Evolutionary conservation across 2,113 vertebrate genomes (phyloP).

Genomic region (Ciconia stormi): DNA sequence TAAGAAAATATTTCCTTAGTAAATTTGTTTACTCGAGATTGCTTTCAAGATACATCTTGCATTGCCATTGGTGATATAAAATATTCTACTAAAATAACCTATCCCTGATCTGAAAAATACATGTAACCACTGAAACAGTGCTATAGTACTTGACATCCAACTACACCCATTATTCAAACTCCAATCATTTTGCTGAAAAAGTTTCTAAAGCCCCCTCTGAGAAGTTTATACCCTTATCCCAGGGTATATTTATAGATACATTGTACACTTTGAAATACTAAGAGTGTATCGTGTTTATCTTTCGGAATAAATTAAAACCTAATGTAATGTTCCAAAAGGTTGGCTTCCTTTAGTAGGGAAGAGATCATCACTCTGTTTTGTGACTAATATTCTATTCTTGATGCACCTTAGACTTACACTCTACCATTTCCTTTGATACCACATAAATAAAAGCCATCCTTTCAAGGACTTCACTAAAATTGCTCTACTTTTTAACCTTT

Average conservation of each 20-base stretch:
- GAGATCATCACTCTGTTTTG: neutral
- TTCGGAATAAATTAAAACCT: neutral
- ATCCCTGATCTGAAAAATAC: neutral
- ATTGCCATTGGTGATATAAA: neutral
- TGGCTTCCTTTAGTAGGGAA: neutral
- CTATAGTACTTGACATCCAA: neutral
- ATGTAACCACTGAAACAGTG: neutral
- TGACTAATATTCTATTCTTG: neutral
- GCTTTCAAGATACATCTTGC: neutral
- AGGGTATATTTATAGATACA: neutral
- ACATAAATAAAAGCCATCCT: neutral
- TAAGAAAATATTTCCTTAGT: neutral
- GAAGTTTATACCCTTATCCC: neutral
- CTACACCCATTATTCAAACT: neutral
- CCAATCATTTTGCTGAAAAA: neutral
- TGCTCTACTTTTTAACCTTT: neutral
- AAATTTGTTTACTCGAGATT: neutral
- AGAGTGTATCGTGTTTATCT: neutral
- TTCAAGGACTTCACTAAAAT: neutral
- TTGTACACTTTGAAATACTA: neutral
- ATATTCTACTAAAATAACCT: neutral
- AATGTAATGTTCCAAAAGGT: neutral
- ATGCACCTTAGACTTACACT: neutral
- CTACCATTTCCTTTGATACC: neutral
- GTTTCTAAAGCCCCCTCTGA: neutral